These are phyloP conservation scores for Aphelenchoides fujianensis DNA, from an alignment of 1,140 invertebrate species.

Conservation along the genomic window DNA sequence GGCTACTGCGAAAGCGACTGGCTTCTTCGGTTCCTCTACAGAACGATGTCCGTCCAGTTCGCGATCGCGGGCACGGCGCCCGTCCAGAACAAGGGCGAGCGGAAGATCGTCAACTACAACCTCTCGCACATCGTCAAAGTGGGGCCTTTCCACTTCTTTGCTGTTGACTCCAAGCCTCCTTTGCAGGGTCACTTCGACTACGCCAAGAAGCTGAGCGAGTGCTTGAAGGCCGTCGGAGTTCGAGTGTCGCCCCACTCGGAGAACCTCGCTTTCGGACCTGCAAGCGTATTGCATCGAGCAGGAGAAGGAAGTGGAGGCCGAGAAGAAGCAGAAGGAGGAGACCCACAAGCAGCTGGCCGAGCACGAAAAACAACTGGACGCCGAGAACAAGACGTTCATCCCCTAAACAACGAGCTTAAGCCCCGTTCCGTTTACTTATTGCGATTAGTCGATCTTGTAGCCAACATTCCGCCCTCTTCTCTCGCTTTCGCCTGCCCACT, in stretches of 20 bases:
- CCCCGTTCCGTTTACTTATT: too few relatives aligned
- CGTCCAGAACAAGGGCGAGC: slow-evolving; percentile 62
- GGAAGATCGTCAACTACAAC: slow-evolving; percentile 62
- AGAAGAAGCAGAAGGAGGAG: neutral
- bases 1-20: slow-evolving; percentile 66
- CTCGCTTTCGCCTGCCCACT: too few relatives aligned
- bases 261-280: neutral
- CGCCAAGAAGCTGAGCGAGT: slow-evolving; percentile 53
- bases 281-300: slow-evolving; percentile 5
- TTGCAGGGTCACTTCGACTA: slow-evolving; percentile 61
- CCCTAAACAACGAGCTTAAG: too few relatives aligned
- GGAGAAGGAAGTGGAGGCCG: neutral
- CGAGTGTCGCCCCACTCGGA: slow-evolving; percentile 44
- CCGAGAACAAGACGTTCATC: too few relatives aligned
- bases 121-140: slow-evolving; percentile 59
- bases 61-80: slow-evolving; percentile 64
- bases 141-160: neutral
- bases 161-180: slow-evolving; percentile 18
- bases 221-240: slow-evolving; percentile 56
- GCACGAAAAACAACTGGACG: neutral
- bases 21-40: slow-evolving; percentile 65
- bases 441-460: too few relatives aligned
- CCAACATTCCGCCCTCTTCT: too few relatives aligned
- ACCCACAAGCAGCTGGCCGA: too few relatives aligned
- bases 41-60: slow-evolving; percentile 64